A percentile compares a stretch with the other conserved stretches of the same genome.
phyloP scores from a whole-genome alignment of 2,888 invertebrate species.

The Trissolcus japonicus region DNA sequence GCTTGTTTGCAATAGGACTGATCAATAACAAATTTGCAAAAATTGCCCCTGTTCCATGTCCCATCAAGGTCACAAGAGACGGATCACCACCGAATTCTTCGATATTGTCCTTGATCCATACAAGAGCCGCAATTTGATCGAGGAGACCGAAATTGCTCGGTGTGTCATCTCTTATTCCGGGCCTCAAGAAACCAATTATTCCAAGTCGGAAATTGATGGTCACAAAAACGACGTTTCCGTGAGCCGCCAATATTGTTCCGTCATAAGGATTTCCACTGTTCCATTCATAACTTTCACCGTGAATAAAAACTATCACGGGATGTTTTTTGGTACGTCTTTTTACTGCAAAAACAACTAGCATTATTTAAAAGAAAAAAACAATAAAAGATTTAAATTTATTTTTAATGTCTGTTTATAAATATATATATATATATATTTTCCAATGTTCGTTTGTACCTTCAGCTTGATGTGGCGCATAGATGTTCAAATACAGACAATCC shows the following conservation, averaged over 20 bases:
- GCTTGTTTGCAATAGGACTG: conserved; percentile 86
- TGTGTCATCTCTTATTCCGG: conserved; percentile 84
- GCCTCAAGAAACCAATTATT: conserved; percentile 88
- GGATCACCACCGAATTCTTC: conserved; percentile 94
- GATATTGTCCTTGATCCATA: conserved; percentile 97
- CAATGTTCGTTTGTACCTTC: conserved; percentile 79
- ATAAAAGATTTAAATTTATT: background rate
- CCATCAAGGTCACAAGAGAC: conserved; percentile 91
- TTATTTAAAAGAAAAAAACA: background rate
- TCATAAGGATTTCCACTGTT: conserved; percentile 98
- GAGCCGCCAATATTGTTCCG: conserved; percentile 93
- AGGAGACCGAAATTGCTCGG: conserved; percentile 94
- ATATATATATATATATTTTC: no score
- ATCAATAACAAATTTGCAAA: conserved; percentile 95
- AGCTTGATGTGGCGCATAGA: conserved; percentile 87
- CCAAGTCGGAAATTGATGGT: conserved; percentile 91
- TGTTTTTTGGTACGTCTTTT: conserved; percentile 77
- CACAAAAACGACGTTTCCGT: conserved; percentile 91
- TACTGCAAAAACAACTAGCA: conserved; percentile 4
- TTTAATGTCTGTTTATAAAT: conserved; percentile 73
- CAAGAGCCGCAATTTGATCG: conserved; percentile 94
- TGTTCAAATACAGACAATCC: conserved; percentile 94
- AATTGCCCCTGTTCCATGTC: conserved; percentile 96
- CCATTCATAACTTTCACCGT: conserved; percentile 97
- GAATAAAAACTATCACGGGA: conserved; percentile 94